Percentiles rank a stretch among this genome's conserved stretches.
Evolutionary conservation across 2,797 vertebrate genomes (phyloP).

Genomic region (Mormyrops attenuatus): DNA sequence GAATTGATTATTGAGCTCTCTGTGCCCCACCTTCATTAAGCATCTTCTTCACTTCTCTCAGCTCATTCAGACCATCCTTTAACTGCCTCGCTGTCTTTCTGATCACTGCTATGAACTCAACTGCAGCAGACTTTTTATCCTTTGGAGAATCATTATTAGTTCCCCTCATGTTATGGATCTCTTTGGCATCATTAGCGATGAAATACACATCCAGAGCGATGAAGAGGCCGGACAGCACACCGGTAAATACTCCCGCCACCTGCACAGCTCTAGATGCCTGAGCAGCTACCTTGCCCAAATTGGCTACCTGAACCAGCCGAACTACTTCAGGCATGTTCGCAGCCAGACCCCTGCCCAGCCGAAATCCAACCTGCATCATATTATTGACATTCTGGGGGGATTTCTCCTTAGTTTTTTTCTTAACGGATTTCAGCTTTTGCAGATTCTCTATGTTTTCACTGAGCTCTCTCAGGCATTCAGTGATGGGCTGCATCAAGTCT

Average conservation of each 20-base stretch:
- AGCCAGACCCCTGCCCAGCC: neutral
- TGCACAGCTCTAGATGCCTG: slow-evolving; percentile 24
- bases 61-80: neutral
- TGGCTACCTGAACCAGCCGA: slow-evolving; percentile 21
- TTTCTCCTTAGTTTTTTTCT: neutral
- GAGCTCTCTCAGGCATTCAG: slow-evolving; percentile 19
- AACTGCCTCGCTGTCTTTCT: neutral
- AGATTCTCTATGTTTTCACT: neutral
- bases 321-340: slow-evolving; percentile 17
- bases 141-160: neutral
- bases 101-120: neutral
- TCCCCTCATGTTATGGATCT: neutral
- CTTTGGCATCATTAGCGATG: neutral
- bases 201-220: neutral
- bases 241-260: slow-evolving; percentile 6
- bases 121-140: neutral
- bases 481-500: slow-evolving; percentile 24
- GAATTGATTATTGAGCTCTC: neutral
- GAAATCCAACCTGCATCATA: neutral
- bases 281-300: slow-evolving; percentile 11
- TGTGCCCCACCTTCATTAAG: neutral
- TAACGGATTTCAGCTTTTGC: neutral
- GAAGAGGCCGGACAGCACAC: neutral
- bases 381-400: too few relatives aligned
- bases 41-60: neutral